Base-by-base conservation (phyloP, 1,140 invertebrate genomes). In the Bombus difficillimus region DNA sequence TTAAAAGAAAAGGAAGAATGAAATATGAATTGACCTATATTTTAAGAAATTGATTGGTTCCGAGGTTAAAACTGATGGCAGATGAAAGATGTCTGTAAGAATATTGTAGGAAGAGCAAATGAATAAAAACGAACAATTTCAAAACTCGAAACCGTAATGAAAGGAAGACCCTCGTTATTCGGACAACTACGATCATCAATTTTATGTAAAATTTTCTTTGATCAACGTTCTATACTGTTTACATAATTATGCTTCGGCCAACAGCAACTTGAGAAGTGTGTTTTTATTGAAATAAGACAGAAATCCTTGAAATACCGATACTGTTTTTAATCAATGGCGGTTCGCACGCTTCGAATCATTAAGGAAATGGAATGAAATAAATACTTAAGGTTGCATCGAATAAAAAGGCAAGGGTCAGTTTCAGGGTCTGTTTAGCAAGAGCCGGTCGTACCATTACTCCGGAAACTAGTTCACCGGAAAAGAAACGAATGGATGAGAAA, bases 401-500 rank as follows among this genome's bases (percentile, higher is more conserved):
- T 59, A 81, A 41, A 72, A 81, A 28, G 66, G 25, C 41, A 57
- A 59, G 66, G 79, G 68, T 81, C 68, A 37, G 79, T 72, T 57
- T 59, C 37, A 72, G 39, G 43, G 34, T 57, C 15, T 22, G 37
- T 59, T 57, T 41, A 59, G 66, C 37, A 57, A 81, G 37, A 81
- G 10, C 28, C 34, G 25, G 9, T 28, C 43, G 43, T 72, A 41
- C 37, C 79, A 34, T 72, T 72, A 59, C 68, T 53, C 34, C n/a
- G 68, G 43, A 72, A 74, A 72, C 79, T 81, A 41, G 68, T 81
- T 81, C 79, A 72, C 66, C 47, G 47, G 68, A 68, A 83, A 76
- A 77, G 73, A 59, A 77, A 77, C 15, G 68, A 64, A 84, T 71
- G 66, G 66, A 41, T 28, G 37, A 66, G 43, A 79, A 57, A 28